phyloP scores from a whole-genome alignment of 2,797 vertebrate species.

The Limosa lapponica region DNA sequence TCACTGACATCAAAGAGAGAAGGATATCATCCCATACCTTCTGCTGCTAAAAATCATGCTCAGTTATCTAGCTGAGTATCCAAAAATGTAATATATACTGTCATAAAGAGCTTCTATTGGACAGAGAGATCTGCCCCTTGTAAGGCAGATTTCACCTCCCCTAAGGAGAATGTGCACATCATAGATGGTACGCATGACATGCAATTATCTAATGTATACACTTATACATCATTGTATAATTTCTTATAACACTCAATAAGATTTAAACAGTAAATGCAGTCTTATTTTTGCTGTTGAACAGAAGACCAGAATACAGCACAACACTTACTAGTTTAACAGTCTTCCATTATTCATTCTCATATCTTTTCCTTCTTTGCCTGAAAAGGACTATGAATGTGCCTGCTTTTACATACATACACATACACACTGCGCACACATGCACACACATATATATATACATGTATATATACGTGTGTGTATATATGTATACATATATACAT shows the following conservation, averaged over 20 bases:
- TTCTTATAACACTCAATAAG: background rate
- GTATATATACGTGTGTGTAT: too few relatives aligned
- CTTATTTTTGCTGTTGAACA: background rate
- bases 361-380: background rate
- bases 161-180: background rate
- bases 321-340: background rate
- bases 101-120: background rate
- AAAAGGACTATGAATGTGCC: background rate
- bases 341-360: background rate
- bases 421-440: too few relatives aligned
- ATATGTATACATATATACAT: background rate
- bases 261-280: background rate
- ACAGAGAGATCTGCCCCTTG: background rate
- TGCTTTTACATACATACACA: background rate
- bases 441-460: fast-evolving
- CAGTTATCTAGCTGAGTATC: background rate
- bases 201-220: background rate
- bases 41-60: background rate
- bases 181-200: too few relatives aligned
- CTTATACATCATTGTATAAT: background rate
- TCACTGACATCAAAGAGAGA: background rate
- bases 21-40: background rate
- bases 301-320: background rate
- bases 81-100: background rate
- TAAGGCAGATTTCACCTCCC: background rate